Evolutionary conservation across 2,797 vertebrate species (phyloP).

Genomic region (Staurois parvus): DNA sequence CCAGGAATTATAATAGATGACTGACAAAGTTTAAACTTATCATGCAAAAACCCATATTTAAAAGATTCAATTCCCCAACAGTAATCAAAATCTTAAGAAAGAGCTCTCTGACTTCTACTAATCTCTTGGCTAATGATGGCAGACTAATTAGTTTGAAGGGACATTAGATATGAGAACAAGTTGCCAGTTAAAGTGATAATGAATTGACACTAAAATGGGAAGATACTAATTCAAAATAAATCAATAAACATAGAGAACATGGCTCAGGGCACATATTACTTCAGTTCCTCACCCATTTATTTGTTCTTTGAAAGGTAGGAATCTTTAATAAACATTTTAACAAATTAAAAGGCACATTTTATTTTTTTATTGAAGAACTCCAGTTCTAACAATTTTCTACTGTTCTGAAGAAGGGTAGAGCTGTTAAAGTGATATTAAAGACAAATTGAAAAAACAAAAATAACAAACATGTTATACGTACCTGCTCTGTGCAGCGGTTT

Average conservation of each 20-base stretch:
- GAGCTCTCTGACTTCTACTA: background rate
- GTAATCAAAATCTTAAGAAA: conserved; percentile 24
- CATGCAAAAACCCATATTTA: conserved; percentile 30
- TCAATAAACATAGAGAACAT: conserved; percentile 11
- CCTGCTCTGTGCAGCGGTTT: no score
- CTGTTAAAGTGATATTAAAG: no score
- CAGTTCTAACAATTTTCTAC: no score
- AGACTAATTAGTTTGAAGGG: conserved; percentile 37
- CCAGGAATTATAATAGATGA: background rate
- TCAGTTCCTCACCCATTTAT: background rate
- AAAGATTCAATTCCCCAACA: conserved; percentile 35
- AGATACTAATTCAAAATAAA: conserved; percentile 7
- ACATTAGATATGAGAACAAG: conserved; percentile 24
- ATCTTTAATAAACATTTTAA: background rate
- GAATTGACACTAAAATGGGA: conserved; percentile 28
- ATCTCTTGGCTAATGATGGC: conserved; percentile 38
- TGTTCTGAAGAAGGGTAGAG: no score
- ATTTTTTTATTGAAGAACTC: background rate
- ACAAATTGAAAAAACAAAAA: no score
- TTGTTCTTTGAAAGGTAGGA: background rate
- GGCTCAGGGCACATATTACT: background rate
- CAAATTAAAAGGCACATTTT: background rate
- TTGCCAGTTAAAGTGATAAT: conserved; percentile 41
- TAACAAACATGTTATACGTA: no score
- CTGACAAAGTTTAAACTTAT: conserved; percentile 44